Evolutionary conservation across 2,113 vertebrate genomes (phyloP).

Genomic region (Montifringilla adamsi): DNA sequence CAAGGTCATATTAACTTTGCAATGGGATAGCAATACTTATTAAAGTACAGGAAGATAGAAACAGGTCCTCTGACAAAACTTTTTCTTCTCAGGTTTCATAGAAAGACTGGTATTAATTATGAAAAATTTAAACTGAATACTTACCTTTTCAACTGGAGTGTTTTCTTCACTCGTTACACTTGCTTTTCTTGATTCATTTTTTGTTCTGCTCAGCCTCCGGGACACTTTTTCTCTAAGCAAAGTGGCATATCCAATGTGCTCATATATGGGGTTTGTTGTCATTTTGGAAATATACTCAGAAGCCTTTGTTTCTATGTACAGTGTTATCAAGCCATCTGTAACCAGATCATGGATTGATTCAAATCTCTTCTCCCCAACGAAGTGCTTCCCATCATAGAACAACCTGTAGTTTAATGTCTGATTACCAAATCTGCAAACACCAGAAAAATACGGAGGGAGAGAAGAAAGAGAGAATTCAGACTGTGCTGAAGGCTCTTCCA

Average conservation of each 20-base stretch:
- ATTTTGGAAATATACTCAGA: slow-evolving; percentile 98
- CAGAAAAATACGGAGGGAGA: neutral
- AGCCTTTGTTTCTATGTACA: slow-evolving; percentile 97
- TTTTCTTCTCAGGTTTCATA: neutral
- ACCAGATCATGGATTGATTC: slow-evolving; percentile 96
- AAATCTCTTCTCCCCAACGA: slow-evolving; percentile 96
- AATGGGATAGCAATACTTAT: neutral
- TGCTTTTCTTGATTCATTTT: slow-evolving; percentile 83
- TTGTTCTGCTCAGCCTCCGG: slow-evolving; percentile 82
- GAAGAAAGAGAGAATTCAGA: neutral
- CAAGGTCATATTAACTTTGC: neutral
- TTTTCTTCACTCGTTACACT: slow-evolving; percentile 84
- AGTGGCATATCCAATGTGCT: slow-evolving; percentile 93
- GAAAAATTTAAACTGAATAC: neutral
- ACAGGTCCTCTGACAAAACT: neutral
- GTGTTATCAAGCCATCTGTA: slow-evolving; percentile 94
- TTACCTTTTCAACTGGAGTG: slow-evolving; percentile 83
- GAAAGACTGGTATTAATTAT: neutral
- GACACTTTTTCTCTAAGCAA: slow-evolving; percentile 91
- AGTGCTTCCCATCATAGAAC: slow-evolving; percentile 97
- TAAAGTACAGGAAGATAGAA: neutral
- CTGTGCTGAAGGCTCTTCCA: neutral
- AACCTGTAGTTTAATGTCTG: slow-evolving; percentile 96
- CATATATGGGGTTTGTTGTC: slow-evolving; percentile 98
- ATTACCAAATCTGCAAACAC: slow-evolving; percentile 84